These are phyloP conservation scores for Gnathonemus echidnorhynchus DNA, from an alignment of 2,113 vertebrate genomes.

Conservation along the genomic window DNA sequence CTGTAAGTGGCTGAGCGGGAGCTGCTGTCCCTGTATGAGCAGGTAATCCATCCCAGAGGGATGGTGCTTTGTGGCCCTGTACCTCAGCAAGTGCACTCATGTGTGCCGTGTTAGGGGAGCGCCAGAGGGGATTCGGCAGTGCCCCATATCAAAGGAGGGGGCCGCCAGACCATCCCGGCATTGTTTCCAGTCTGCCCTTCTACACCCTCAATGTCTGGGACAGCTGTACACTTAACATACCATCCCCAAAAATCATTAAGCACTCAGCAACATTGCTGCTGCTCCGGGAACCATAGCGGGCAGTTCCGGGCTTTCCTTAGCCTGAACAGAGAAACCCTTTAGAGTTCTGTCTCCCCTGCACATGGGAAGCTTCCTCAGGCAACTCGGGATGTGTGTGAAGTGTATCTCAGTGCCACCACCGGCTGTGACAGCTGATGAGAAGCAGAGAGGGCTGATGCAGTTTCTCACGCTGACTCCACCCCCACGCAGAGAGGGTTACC, in stretches of 20 bases:
- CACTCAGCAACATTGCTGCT: neutral
- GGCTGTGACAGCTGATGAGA: neutral
- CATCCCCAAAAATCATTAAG: neutral
- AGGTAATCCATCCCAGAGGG: neutral
- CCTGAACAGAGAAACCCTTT: neutral
- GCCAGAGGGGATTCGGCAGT: neutral
- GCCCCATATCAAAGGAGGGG: neutral
- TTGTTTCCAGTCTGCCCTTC: neutral
- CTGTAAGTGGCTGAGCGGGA: slow-evolving; percentile 11
- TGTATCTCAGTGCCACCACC: neutral
- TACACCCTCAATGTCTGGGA: neutral
- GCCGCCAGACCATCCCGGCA: neutral
- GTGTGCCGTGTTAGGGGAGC: neutral
- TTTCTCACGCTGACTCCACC: neutral
- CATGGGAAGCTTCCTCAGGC: neutral
- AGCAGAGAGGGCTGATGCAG: neutral
- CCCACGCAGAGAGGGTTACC: neutral
- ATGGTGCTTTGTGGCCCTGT: neutral
- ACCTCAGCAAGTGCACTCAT: neutral
- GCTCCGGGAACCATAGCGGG: neutral
- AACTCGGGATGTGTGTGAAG: neutral
- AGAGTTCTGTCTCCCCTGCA: neutral
- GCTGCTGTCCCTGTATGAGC: neutral
- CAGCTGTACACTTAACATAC: neutral
- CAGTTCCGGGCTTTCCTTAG: neutral